These are phyloP conservation scores for Eurois occulta DNA, from an alignment of 2,888 invertebrate species.

Conservation along the genomic window DNA sequence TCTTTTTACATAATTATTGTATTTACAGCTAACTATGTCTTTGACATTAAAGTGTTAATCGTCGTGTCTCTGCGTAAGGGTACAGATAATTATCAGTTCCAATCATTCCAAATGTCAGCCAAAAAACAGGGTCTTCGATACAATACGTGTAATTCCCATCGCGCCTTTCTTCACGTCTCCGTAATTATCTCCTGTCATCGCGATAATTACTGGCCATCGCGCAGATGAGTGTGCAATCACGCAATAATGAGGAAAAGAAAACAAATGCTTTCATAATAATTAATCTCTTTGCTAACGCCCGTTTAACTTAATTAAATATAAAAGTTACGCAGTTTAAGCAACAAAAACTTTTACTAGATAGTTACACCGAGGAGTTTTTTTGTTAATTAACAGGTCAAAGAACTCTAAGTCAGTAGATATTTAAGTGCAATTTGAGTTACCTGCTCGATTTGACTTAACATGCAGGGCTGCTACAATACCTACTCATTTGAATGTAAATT, in stretches of 20 bases:
- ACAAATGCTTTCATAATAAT: slow-evolving; percentile 38
- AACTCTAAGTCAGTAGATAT: slow-evolving; percentile 44
- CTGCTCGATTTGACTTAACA: slow-evolving; percentile 33
- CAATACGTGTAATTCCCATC: slow-evolving; percentile 62
- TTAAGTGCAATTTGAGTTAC: slow-evolving; percentile 52
- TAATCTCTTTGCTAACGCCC: slow-evolving; percentile 41
- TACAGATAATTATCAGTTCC: slow-evolving; percentile 49
- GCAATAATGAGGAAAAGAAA: slow-evolving; percentile 39
- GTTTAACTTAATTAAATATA: slow-evolving; percentile 40
- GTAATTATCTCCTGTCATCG: slow-evolving; percentile 67
- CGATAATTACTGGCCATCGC: slow-evolving; percentile 64
- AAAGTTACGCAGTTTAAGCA: slow-evolving; percentile 30
- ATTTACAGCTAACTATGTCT: slow-evolving; percentile 38
- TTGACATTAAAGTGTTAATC: slow-evolving; percentile 59
- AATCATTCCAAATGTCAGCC: slow-evolving; percentile 60
- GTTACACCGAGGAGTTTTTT: slow-evolving; percentile 44
- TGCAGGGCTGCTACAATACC: slow-evolving; percentile 42
- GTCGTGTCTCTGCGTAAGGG: slow-evolving; percentile 31
- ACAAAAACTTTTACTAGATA: slow-evolving; percentile 25
- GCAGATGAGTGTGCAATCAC: slow-evolving; percentile 58
- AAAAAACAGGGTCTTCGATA: slow-evolving; percentile 50
- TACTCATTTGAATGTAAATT: slow-evolving; percentile 53
- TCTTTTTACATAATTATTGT: slow-evolving; percentile 23
- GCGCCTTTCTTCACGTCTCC: slow-evolving; percentile 55
- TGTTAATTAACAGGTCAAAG: slow-evolving; percentile 59